phyloP scores from a whole-genome alignment of 2,888 invertebrate genomes.

The Scaptomyza parva region DNA sequence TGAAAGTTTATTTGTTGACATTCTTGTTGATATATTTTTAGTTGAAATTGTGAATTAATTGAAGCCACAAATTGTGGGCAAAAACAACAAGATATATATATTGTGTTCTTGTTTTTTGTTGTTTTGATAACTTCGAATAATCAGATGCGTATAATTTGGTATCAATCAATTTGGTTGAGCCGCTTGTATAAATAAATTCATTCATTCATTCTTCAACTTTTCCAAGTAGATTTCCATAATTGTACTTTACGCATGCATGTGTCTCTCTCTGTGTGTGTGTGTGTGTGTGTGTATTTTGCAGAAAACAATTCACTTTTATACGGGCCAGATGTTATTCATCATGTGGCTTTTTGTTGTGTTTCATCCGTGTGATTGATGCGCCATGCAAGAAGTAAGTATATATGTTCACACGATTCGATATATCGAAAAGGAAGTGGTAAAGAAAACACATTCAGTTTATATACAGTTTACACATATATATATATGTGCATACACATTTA shows the following conservation, averaged over 20 bases:
- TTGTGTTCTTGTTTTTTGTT: too few relatives aligned
- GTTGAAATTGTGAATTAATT: background rate
- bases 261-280: slow-evolving; percentile 1
- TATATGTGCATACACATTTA: background rate
- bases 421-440: slow-evolving; percentile 67
- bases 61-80: slow-evolving; percentile 19
- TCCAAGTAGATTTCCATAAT: slow-evolving; percentile 70
- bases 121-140: slow-evolving; percentile 15
- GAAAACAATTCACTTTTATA: slow-evolving; percentile 66
- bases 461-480: slow-evolving; percentile 2
- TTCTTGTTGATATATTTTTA: slow-evolving; percentile 13
- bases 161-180: slow-evolving; percentile 43
- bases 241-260: slow-evolving; percentile 11
- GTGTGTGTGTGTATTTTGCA: slow-evolving; percentile 46
- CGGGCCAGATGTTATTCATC: slow-evolving; percentile 71
- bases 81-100: background rate
- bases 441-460: slow-evolving; percentile 23
- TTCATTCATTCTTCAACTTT: slow-evolving; percentile 41
- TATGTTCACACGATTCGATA: slow-evolving; percentile 74
- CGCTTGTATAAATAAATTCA: slow-evolving; percentile 28
- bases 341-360: slow-evolving; percentile 70
- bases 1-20: background rate
- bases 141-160: slow-evolving; percentile 14
- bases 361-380: slow-evolving; percentile 72
- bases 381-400: slow-evolving; percentile 5